Evolutionary conservation across 2,888 invertebrate genomes (phyloP).

Genomic region (Chymomyza amoena): DNA sequence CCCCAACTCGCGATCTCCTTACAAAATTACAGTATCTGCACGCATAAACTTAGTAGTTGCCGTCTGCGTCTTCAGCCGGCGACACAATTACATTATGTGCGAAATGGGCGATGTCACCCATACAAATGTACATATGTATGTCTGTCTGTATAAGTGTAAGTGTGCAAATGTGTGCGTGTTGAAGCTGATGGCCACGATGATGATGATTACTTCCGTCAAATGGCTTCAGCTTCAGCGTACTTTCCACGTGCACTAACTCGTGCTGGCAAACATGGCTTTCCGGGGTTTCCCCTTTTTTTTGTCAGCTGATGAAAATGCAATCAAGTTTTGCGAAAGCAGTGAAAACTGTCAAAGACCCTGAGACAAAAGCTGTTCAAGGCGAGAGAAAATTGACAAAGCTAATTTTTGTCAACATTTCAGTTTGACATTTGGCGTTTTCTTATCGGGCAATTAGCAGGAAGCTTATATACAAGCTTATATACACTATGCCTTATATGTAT

Average conservation of each 20-base stretch:
- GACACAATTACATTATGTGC: slow-evolving; percentile 24
- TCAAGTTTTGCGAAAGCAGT: not conserved
- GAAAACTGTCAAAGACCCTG: slow-evolving; percentile 9
- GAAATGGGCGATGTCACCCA: slow-evolving; percentile 19
- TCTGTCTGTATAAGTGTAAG: slow-evolving; percentile 22
- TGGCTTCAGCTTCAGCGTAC: slow-evolving; percentile 14
- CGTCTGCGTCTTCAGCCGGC: not conserved
- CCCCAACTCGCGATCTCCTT: not conserved
- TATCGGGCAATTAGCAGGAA: not conserved
- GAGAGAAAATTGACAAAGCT: not conserved
- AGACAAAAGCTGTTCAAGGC: not conserved
- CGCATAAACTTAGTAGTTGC: not conserved
- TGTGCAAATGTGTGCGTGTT: slow-evolving; percentile 25
- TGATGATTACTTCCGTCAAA: slow-evolving; percentile 57
- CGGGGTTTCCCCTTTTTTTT: not conserved
- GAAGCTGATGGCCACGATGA: slow-evolving; percentile 19
- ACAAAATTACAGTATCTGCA: not conserved
- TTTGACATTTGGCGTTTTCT: not conserved
- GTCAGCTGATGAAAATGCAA: not conserved
- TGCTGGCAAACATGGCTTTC: slow-evolving; percentile 8
- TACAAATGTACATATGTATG: not conserved
- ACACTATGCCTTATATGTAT: not conserved
- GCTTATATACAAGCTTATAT: not conserved
- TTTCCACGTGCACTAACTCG: slow-evolving; percentile 24
- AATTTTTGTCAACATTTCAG: not conserved